Evolutionary conservation across 2,888 invertebrate species (phyloP), one percentile per base, ranked within the genome.

Genomic region (Drosophila villosipedis): DNA sequence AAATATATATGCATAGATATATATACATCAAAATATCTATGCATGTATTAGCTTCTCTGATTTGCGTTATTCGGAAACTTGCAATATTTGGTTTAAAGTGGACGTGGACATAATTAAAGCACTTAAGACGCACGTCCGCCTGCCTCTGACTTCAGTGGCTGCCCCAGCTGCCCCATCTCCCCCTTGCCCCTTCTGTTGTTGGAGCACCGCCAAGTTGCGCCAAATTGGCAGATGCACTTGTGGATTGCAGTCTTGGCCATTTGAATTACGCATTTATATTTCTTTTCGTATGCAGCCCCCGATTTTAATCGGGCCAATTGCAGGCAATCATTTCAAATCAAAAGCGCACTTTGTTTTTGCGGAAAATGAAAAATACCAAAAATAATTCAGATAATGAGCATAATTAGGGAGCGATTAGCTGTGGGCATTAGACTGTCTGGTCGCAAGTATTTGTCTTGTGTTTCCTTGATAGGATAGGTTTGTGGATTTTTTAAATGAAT

Each of bases 41-140:
- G 25, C 19, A 4, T 4, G 19, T 28, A 28, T 41, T 61, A 54
- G 81, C 49, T 37, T 43, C 53, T 57, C 65, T 82, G 84, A 89
- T 85, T 89, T 85, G 89, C 84, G 62, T 68, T 70, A 71, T 80
- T 85, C 87, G 85, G 80, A 84, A 82, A 87, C 84, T 82, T 87
- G 71, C 83, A 59, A 84, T 82, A 87, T 85, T 87, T 80, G 76
- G 80, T 68, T 82, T 89, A 82, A 85, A 85, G 88, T 85, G 85
- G 78, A 89, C 89, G 90, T 89, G 90, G 80, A 89, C 85, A 89
- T 87, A 89, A 89, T 85, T 85, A 89, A 89, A 88, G 90, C 90
- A 85, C 85, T 85, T 89, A 85, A 85, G 82, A 73, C 79, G 65
- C 58, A 73, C 55, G 80, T 63, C 62, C 76, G 67, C 53, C 74